Base-by-base conservation (phyloP, 2,113 vertebrate genomes). In the Lampris incognitus region DNA sequence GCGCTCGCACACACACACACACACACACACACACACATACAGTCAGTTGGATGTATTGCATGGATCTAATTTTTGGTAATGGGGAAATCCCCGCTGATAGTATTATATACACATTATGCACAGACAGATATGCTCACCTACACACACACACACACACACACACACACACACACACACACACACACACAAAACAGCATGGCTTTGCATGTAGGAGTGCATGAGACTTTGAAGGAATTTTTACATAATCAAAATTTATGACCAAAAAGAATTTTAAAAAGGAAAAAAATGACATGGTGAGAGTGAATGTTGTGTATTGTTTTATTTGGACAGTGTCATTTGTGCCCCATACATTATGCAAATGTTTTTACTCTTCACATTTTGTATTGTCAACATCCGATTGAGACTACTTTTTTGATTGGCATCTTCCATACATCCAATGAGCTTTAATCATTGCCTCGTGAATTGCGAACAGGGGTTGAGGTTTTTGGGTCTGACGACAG, bases 171-270 rank as follows among this genome's bases (percentile, higher is more conserved):
- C 52, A 63, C 48, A 57, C 9, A 11, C 37, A 65, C 52, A 52
- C 76, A 57, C 61, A 44, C 42, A 8, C 41, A 42, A 4, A 64
- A 37, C 37, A 66, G 85, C 88, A 88, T 82, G 88, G 76, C 84
- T 88, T 85, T 78, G 88, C 84, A 86, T 85, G 84, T 66, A 3
- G 49, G 39, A 49, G 66, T 37, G 90, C 84, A 89, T 81, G 88
- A 37, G 9, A 74, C 56, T 44, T 72, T 72, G 6, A 54, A 55
- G 11, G 61, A 37, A 7, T 39, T 68, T 54, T 82, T 76, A 62
- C 66, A 59, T 41, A 8, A 83, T 68, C 39, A 51, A 83, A 74
- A 57, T 61, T 46, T 72, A 81, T 76, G 68, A 77, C 85, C 84
- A 89, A 87, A 88, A 72, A 59, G 36, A 76, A 65, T 51, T 50